Evolutionary conservation across 2,113 vertebrate genomes (phyloP).

Genomic region (Petromus typicus): DNA sequence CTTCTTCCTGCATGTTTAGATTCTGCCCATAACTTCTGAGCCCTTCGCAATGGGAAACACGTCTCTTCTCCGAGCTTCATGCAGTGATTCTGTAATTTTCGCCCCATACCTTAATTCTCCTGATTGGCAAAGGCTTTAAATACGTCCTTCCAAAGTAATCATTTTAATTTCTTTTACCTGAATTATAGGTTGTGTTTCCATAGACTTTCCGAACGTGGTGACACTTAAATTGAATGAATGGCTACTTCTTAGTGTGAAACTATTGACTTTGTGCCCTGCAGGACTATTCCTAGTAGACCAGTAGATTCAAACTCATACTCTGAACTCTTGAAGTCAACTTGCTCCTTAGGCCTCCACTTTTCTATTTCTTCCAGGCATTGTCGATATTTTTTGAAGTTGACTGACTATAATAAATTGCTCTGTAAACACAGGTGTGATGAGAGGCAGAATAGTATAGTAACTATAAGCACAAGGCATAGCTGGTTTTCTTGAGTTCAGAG

Average conservation of each 20-base stretch:
- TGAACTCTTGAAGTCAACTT: not conserved
- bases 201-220: not conserved
- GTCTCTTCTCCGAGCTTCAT: not conserved
- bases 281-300: not conserved
- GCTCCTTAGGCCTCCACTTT: not conserved
- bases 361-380: conserved; percentile 22
- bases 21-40: conserved; percentile 46
- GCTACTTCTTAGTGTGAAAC: not conserved
- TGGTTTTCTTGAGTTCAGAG: not conserved
- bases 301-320: not conserved
- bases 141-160: not conserved
- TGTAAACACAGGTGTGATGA: conserved; percentile 23
- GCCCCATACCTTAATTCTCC: not conserved
- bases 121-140: conserved; percentile 30
- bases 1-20: conserved; percentile 12
- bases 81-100: not conserved
- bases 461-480: not conserved
- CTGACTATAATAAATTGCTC: conserved; percentile 19
- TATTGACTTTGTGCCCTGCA: not conserved
- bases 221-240: not conserved
- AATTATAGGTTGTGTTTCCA: not conserved
- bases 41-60: not conserved
- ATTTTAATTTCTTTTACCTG: conserved; percentile 36
- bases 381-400: conserved; percentile 50
- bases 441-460: not conserved